Percentiles rank a stretch among this genome's conserved stretches.
phyloP scores from a whole-genome alignment of 2,888 invertebrate species.

The Eilema depressum region DNA sequence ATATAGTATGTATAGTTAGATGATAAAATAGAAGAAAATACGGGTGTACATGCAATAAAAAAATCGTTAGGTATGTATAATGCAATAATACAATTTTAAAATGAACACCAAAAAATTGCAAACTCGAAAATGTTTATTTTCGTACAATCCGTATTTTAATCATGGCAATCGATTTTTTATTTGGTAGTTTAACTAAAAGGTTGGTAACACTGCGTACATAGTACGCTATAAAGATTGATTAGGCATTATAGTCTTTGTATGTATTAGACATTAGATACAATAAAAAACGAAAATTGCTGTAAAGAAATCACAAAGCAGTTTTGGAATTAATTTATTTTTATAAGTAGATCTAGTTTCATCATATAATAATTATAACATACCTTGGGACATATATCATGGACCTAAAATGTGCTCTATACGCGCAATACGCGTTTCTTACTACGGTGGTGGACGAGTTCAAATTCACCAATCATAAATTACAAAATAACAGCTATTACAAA shows the following conservation, averaged over 20 bases:
- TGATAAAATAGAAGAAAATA: background rate
- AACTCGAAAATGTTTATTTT: background rate
- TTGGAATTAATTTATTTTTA: background rate
- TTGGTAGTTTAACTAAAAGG: background rate
- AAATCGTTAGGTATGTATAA: background rate
- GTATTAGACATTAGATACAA: background rate
- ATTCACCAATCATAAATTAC: too few species aligned
- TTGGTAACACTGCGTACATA: conserved; percentile 6
- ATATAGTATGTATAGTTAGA: conserved; percentile 2
- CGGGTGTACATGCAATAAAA: background rate
- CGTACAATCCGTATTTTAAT: conserved; percentile 9
- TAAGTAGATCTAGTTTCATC: background rate
- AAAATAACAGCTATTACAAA: too few species aligned
- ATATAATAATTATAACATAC: background rate
- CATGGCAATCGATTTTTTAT: background rate
- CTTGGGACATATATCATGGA: too few species aligned
- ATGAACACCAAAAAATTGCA: background rate
- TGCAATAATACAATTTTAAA: background rate
- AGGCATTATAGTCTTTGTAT: conserved; percentile 1
- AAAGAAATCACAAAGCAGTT: background rate
- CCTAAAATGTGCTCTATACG: too few species aligned
- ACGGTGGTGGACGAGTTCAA: too few species aligned
- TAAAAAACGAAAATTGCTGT: background rate
- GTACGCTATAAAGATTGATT: conserved; percentile 12
- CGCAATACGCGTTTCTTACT: too few species aligned